Evolutionary conservation across 23 tunicate species (phyloP).

Genomic region (Oikopleura dioica): DNA sequence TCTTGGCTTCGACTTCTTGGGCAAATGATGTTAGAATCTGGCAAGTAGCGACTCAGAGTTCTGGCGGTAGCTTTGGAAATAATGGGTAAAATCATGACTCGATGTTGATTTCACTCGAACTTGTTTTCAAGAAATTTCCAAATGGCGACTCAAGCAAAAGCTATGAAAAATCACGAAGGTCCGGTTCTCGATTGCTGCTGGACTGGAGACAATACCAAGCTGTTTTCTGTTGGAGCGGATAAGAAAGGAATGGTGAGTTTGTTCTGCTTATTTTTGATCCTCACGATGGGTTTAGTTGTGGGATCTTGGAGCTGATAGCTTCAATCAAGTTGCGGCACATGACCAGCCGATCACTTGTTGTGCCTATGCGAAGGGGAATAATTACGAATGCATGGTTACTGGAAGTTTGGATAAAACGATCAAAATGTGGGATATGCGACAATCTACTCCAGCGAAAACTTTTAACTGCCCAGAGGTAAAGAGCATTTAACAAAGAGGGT

Average conservation of each 20-base stretch:
- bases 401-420: constrained; percentile 83
- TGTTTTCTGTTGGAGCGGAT: not conserved
- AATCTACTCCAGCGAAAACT: not conserved
- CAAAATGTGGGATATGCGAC: constrained; percentile 52
- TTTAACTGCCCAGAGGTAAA: not conserved
- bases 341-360: constrained; percentile 80
- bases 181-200: constrained; percentile 69
- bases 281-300: too few relatives aligned
- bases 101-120: too few relatives aligned
- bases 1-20: not conserved
- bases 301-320: not conserved
- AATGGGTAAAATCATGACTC: too few relatives aligned
- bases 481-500: not conserved
- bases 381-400: constrained; percentile 49
- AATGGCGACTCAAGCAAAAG: constrained; percentile 14
- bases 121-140: not conserved
- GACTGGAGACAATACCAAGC: constrained; percentile 26
- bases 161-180: constrained; percentile 67
- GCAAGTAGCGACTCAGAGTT: not conserved
- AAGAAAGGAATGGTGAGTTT: constrained; percentile 2
- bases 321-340: constrained; percentile 51
- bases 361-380: constrained; percentile 58
- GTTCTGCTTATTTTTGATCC: too few relatives aligned
- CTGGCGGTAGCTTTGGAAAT: not conserved
- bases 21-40: not conserved